phyloP scores from a whole-genome alignment of 1,140 invertebrate genomes.

The Cyrtorhinus lividipennis region DNA sequence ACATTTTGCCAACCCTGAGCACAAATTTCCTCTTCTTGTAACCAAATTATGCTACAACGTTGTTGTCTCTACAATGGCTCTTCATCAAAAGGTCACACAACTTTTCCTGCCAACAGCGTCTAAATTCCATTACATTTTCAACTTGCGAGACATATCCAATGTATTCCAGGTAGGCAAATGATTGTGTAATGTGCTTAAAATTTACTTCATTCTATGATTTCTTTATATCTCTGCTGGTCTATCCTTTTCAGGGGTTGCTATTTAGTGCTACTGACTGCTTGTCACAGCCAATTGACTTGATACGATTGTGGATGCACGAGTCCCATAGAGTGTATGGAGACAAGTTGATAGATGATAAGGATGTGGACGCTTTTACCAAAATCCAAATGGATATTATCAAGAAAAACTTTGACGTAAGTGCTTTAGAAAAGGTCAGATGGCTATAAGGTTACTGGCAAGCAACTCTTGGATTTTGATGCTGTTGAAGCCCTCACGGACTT shows the following conservation, averaged over 20 bases:
- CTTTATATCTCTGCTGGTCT: too few species aligned
- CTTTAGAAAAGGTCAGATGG: too few species aligned
- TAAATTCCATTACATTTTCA: slow-evolving; percentile 96
- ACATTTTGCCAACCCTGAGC: slow-evolving; percentile 65
- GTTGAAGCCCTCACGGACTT: too few species aligned
- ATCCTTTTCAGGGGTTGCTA: slow-evolving; percentile 58
- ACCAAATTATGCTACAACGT: slow-evolving; percentile 42
- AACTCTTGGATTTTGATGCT: too few species aligned
- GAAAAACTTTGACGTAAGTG: slow-evolving; percentile 68
- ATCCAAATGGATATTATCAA: slow-evolving; percentile 78
- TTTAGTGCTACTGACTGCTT: slow-evolving; percentile 81
- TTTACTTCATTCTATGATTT: too few species aligned
- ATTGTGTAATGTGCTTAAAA: too few species aligned
- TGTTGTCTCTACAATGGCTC: slow-evolving; percentile 60
- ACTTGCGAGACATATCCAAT: slow-evolving; percentile 86
- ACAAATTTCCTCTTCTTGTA: slow-evolving; percentile 52
- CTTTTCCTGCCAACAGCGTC: slow-evolving; percentile 85
- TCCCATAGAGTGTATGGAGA: slow-evolving; percentile 84
- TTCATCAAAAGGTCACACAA: slow-evolving; percentile 73
- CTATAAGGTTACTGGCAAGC: too few species aligned
- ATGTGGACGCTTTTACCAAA: slow-evolving; percentile 79
- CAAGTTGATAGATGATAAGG: slow-evolving; percentile 82
- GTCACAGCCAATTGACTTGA: slow-evolving; percentile 59
- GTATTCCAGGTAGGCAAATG: slow-evolving; percentile 54
- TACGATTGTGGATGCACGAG: slow-evolving; percentile 86